A percentile compares a stretch with the other conserved stretches of the same genome.
Conservation (phyloP, 2,113 vertebrate species). For the Toxotes chatareus region DNA sequence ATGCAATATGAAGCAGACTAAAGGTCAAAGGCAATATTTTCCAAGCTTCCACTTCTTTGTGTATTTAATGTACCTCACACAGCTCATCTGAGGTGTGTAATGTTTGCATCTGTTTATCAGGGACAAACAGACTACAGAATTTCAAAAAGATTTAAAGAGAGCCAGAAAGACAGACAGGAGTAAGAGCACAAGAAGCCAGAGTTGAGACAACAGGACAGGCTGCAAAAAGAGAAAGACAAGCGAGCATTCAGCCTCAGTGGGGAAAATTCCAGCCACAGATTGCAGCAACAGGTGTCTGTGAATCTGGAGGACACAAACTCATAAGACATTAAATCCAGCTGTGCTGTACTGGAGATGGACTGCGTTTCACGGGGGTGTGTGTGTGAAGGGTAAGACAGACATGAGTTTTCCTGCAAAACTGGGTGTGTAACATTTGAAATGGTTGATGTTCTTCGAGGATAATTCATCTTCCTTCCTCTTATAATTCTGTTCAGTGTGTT, state of each 20-base stretch:
- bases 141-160: neutral
- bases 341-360: neutral
- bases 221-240: neutral
- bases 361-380: neutral
- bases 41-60: neutral
- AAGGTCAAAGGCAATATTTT: neutral
- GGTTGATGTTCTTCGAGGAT: neutral
- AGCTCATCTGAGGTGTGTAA: neutral
- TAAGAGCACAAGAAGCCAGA: neutral
- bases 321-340: conserved; percentile 25
- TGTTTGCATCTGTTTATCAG: neutral
- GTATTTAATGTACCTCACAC: neutral
- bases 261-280: conserved; percentile 30
- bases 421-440: neutral
- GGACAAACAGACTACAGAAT: neutral
- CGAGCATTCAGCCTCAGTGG: neutral
- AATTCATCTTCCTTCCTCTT: neutral
- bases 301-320: neutral
- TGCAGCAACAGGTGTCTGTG: conserved; percentile 32
- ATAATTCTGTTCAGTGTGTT: neutral
- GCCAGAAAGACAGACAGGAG: neutral
- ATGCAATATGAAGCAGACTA: too few relatives aligned
- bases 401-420: neutral
- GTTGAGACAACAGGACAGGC: neutral
- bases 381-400: neutral